A percentile compares a stretch with the other conserved stretches of the same genome.
Evolutionary conservation across 2,113 vertebrate species (phyloP).

Genomic region (Solea senegalensis): DNA sequence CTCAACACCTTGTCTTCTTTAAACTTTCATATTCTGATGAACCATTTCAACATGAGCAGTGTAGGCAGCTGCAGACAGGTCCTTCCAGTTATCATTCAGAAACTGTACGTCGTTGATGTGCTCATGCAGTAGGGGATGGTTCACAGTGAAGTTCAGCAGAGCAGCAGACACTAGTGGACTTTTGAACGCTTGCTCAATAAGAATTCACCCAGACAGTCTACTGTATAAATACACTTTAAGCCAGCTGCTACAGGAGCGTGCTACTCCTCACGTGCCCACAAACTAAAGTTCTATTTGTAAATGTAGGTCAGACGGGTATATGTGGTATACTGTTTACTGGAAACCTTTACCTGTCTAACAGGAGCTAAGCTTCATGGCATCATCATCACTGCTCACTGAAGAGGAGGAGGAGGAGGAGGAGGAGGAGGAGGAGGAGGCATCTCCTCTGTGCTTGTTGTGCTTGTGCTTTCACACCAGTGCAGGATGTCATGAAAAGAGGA

Average conservation of each 20-base stretch:
- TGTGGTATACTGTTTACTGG: conserved; percentile 64
- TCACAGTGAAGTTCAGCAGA: background rate
- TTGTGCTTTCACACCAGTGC: conserved; percentile 20
- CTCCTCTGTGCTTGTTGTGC: conserved; percentile 6
- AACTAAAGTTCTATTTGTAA: conserved; percentile 69
- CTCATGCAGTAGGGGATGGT: background rate
- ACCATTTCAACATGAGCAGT: background rate
- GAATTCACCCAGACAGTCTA: conserved; percentile 61
- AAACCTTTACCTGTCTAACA: conserved; percentile 66
- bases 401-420: background rate
- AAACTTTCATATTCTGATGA: background rate
- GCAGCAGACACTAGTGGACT: conserved; percentile 60
- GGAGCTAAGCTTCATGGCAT: conserved; percentile 55
- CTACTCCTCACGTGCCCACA: conserved; percentile 62
- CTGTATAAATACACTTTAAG: conserved; percentile 70
- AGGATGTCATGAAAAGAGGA: background rate
- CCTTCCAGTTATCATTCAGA: background rate
- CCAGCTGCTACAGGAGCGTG: conserved; percentile 43
- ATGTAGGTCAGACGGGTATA: conserved; percentile 77
- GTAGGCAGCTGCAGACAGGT: background rate
- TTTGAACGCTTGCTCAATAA: conserved; percentile 38
- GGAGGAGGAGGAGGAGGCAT: conserved; percentile 2
- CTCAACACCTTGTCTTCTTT: background rate
- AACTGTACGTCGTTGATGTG: background rate
- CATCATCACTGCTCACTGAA: conserved; percentile 36